Evolutionary conservation across 2,888 invertebrate species (phyloP), one percentile per base, ranked within the genome.

Genomic region (Clivina fossor): DNA sequence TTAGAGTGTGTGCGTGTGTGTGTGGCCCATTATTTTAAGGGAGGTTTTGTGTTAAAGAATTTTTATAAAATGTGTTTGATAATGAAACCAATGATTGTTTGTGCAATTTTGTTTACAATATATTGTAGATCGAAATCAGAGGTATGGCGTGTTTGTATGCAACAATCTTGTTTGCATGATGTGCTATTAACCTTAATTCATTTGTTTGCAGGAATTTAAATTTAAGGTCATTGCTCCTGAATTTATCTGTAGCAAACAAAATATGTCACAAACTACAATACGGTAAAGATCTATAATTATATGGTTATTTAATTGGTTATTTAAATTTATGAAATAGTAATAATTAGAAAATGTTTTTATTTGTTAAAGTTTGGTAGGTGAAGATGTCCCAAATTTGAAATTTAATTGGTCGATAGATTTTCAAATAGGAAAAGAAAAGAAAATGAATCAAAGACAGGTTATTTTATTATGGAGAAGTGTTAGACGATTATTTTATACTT

Each of bases 221-320:
- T 60, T 51, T 55, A 41, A 32, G 13, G 58, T 60, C 22, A 41
- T 58, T 43, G 55, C 58, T 24, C 60, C 60, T 19, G 58, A 60
- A 46, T 57, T 46, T 48, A 19, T 38, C 20, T 60, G 60, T 51
- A 38, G 35, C 37, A 41, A 35, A 43, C 9, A 47, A 37, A 55
- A 50, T 9, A 32, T 47, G 46, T 51, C 41, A 40, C 28, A 44
- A 37, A 60, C 58, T 3, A 19, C 46, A 13, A 60, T 60, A 58
- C 56, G 57, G 60, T 60, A 55, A 50, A n/a, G n/a, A n/a, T n/a
- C n/a, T n/a, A n/a, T n/a, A n/a, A n/a, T n/a, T n/a, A n/a, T n/a
- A n/a, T n/a, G n/a, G n/a, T n/a, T n/a, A n/a, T n/a, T n/a, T n/a
- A n/a, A n/a, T n/a, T n/a, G n/a, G n/a, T 46, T 53, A 33, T 37